Base-by-base conservation (phyloP, 2,888 invertebrate genomes). In the Abrostola tripartita region DNA sequence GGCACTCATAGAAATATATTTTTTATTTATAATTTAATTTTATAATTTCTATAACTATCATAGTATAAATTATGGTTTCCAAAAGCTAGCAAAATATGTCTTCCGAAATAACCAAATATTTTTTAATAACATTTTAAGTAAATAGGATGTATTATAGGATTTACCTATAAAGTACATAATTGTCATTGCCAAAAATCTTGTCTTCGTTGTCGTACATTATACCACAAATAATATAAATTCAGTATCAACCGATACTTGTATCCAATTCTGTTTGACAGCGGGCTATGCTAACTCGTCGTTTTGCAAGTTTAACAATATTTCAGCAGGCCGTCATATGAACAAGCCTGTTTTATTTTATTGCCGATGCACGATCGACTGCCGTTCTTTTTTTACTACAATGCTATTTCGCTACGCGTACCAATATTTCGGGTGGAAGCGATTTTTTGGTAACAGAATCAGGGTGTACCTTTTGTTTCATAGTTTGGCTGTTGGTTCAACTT, bases 251-350 rank as follows among this genome's bases (percentile, higher is more conserved):
- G 58, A 68, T 68, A 63, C 10, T 56, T 64, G 5, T 42, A 57
- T 65, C 55, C 35, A 58, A 47, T 62, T 47, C 44, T 14, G 12
- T 54, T 74, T 55, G 40, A 56, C 56, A 61, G 70, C 74, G 78
- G 68, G 76, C 72, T 79, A 74, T 70, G 76, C 80, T 80, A 85
- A 84, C 78, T 87, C 86, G 73, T 82, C 89, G 85, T 89, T 92
- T 92, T 90, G 90, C 88, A 90, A 91, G 89, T 91, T 92, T 90
- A 91, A 92, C 90, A 90, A 92, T 92, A 92, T 92, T 93, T 91
- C 89, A 89, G 82, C 77, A 82, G 75, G 78, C 83, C 86, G 76
- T 81, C 77, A 86, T 82, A 84, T 74, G 82, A 81, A 79, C 83
- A 83, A 81, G 78, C 80, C 78, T 76, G 82, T 88, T 90, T 88